Conservation (phyloP, 2,797 vertebrate species). For the Hydrophis major region DNA sequence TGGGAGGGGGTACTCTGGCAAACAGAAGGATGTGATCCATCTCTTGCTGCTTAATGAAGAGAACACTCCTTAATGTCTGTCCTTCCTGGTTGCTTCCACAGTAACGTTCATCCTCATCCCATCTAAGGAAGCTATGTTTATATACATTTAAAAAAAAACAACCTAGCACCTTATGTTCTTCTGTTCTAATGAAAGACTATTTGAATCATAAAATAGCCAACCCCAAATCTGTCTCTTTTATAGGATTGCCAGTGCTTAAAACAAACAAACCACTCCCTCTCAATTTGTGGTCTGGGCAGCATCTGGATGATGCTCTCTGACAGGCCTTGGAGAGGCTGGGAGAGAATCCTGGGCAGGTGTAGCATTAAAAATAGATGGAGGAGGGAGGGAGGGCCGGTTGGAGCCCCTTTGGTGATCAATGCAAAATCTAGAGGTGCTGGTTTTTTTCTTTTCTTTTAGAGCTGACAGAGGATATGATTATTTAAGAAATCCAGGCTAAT, state of each 20-base stretch:
- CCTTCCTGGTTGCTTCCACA: slow-evolving; percentile 73
- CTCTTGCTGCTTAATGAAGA: slow-evolving; percentile 72
- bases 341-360: not conserved
- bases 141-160: slow-evolving; percentile 43
- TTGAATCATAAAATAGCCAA: slow-evolving; percentile 62
- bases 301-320: not conserved
- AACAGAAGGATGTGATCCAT: slow-evolving; percentile 75
- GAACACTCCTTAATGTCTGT: slow-evolving; percentile 76
- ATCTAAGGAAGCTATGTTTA: slow-evolving; percentile 60
- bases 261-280: not conserved
- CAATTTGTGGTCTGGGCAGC: not conserved
- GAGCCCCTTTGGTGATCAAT: not conserved
- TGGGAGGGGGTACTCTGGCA: slow-evolving; percentile 72
- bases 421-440: not conserved
- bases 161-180: slow-evolving; percentile 58
- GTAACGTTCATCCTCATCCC: slow-evolving; percentile 70
- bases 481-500: not conserved
- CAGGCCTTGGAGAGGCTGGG: not conserved
- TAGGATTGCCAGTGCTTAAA: not conserved
- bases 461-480: not conserved
- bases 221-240: slow-evolving; percentile 21
- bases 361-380: not conserved
- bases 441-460: not conserved
- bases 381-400: not conserved
- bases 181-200: slow-evolving; percentile 60